phyloP scores from a whole-genome alignment of 1,140 invertebrate genomes.

The Luehdorfia chinensis region DNA sequence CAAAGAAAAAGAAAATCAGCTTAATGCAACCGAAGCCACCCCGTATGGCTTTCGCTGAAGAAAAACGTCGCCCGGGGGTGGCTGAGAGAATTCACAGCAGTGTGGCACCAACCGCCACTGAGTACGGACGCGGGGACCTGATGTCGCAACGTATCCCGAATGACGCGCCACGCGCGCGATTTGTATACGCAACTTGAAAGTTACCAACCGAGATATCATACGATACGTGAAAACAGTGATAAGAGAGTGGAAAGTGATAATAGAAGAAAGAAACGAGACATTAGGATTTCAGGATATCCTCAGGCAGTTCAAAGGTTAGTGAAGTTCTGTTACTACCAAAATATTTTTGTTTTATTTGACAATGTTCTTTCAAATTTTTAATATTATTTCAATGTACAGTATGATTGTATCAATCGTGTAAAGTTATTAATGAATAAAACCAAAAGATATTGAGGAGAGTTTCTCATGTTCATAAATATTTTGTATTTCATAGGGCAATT shows the following conservation, averaged over 20 bases:
- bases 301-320: constrained; percentile 49
- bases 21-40: constrained; percentile 71
- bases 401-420: too few relatives aligned
- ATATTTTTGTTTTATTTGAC: not conserved
- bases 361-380: too few relatives aligned
- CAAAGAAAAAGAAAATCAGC: constrained; percentile 75
- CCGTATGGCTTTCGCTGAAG: constrained; percentile 59
- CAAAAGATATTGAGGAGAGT: too few relatives aligned
- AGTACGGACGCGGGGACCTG: constrained; percentile 41
- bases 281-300: constrained; percentile 41
- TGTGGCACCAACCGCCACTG: constrained; percentile 49
- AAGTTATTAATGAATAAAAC: too few relatives aligned
- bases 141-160: constrained; percentile 52
- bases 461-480: too few relatives aligned
- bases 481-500: too few relatives aligned
- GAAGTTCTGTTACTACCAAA: constrained; percentile 19
- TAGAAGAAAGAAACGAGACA: constrained; percentile 48
- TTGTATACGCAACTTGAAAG: constrained; percentile 70
- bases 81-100: constrained; percentile 50
- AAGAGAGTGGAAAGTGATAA: constrained; percentile 67
- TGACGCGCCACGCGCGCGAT: constrained; percentile 59
- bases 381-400: too few relatives aligned
- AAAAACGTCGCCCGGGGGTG: constrained; percentile 56
- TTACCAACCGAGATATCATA: constrained; percentile 75
- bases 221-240: constrained; percentile 70